phyloP scores from a whole-genome alignment of 2,113 vertebrate species.

The Burhinus bistriatus region DNA sequence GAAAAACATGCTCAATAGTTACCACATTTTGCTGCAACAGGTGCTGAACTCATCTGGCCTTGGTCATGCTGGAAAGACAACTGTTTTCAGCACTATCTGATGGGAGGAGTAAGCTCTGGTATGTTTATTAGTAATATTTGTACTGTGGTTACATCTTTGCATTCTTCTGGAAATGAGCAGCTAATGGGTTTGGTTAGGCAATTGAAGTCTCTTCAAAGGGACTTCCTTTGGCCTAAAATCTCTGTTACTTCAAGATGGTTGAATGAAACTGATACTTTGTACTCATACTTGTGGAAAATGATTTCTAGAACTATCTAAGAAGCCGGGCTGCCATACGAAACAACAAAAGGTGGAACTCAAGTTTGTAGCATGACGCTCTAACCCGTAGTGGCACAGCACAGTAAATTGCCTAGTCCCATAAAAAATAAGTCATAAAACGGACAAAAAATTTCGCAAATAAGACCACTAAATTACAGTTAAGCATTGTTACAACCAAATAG shows the following conservation, averaged over 20 bases:
- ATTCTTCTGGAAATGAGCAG: background rate
- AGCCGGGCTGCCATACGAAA: background rate
- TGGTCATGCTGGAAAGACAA: background rate
- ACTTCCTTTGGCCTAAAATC: background rate
- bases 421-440: background rate
- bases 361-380: background rate
- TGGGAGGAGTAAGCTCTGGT: background rate
- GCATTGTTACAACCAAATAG: background rate
- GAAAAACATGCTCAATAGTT: background rate
- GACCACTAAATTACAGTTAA: background rate
- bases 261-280: background rate
- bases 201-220: background rate
- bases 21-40: background rate
- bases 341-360: background rate
- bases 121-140: background rate
- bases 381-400: background rate
- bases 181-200: background rate
- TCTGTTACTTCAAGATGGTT: background rate
- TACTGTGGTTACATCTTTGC: background rate
- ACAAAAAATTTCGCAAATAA: background rate
- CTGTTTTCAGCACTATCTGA: background rate
- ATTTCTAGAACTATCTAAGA: background rate
- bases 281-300: background rate
- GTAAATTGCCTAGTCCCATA: background rate
- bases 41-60: slow-evolving; percentile 13